Evolutionary conservation across 1,140 invertebrate species (phyloP).

Genomic region (Megalopta genalis): DNA sequence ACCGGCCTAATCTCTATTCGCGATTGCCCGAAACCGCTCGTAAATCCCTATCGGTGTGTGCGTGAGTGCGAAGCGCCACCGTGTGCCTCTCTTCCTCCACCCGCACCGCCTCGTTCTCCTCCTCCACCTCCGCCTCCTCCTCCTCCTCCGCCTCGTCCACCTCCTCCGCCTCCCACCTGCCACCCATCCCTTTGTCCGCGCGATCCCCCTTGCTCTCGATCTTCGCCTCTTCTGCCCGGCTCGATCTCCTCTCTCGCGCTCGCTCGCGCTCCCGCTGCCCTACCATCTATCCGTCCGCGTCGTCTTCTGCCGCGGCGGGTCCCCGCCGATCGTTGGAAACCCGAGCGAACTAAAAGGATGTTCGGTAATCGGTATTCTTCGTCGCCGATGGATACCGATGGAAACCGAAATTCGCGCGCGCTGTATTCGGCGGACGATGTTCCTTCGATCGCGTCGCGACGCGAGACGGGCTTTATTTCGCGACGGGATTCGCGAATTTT

Average conservation of each 20-base stretch:
- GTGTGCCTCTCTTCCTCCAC: slow-evolving; percentile 18
- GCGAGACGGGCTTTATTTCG: no score
- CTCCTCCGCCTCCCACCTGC: neutral
- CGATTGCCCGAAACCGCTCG: slow-evolving; percentile 80
- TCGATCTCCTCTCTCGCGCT: neutral
- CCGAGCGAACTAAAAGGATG: no score
- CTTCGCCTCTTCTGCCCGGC: neutral
- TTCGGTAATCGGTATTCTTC: no score
- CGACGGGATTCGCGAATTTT: no score
- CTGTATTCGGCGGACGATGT: no score
- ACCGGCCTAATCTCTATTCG: slow-evolving; percentile 80
- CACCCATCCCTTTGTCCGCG: slow-evolving; percentile 2
- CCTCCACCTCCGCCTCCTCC: neutral
- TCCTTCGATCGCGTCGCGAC: no score
- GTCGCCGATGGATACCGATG: no score
- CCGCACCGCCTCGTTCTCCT: slow-evolving; percentile 17
- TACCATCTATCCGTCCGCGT: slow-evolving; percentile 24
- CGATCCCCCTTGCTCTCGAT: neutral
- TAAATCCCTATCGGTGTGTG: slow-evolving; percentile 79
- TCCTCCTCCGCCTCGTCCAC: neutral
- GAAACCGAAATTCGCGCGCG: no score
- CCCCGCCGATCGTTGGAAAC: no score
- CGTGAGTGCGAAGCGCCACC: slow-evolving; percentile 64
- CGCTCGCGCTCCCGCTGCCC: neutral
- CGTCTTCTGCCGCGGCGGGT: neutral